These are phyloP conservation scores for Thaumetopoea pityocampa DNA, from an alignment of 1,140 invertebrate genomes.

Conservation along the genomic window DNA sequence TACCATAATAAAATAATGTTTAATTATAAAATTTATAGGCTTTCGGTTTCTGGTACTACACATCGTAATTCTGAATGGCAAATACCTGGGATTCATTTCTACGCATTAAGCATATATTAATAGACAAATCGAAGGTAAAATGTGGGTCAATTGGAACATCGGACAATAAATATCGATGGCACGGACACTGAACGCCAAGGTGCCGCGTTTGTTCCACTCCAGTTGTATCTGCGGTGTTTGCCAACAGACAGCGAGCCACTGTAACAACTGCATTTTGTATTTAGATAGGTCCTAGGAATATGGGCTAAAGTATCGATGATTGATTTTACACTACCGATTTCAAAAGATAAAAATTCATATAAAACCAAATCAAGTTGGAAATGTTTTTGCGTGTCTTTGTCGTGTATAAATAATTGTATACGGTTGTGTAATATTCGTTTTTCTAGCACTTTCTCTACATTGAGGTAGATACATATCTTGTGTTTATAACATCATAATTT, in stretches of 20 bases:
- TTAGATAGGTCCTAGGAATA: background rate
- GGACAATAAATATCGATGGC: slow-evolving; percentile 25
- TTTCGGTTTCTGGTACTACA: too few relatives aligned
- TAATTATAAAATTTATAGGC: too few relatives aligned
- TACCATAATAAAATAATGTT: too few relatives aligned
- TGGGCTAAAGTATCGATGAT: too few relatives aligned
- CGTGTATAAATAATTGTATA: background rate
- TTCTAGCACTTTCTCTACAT: too few relatives aligned
- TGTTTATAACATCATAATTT: too few relatives aligned
- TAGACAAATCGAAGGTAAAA: slow-evolving; percentile 7
- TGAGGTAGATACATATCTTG: too few relatives aligned
- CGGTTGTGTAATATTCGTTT: too few relatives aligned
- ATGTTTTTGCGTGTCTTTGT: background rate
- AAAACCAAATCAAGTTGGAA: too few relatives aligned
- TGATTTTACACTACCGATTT: too few relatives aligned
- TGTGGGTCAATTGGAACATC: slow-evolving; percentile 7
- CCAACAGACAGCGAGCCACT: slow-evolving; percentile 17
- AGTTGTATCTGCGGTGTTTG: slow-evolving; percentile 32
- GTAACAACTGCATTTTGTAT: too few relatives aligned
- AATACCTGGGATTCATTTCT: slow-evolving; percentile 7
- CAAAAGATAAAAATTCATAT: too few relatives aligned
- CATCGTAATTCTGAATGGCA: slow-evolving; percentile 8
- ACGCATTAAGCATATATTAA: slow-evolving; percentile 5
- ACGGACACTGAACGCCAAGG: slow-evolving; percentile 23
- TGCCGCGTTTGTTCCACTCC: slow-evolving; percentile 33